These are phyloP conservation scores for Platycnemis pennipes DNA, from an alignment of 2,888 invertebrate species.

Conservation along the genomic window DNA sequence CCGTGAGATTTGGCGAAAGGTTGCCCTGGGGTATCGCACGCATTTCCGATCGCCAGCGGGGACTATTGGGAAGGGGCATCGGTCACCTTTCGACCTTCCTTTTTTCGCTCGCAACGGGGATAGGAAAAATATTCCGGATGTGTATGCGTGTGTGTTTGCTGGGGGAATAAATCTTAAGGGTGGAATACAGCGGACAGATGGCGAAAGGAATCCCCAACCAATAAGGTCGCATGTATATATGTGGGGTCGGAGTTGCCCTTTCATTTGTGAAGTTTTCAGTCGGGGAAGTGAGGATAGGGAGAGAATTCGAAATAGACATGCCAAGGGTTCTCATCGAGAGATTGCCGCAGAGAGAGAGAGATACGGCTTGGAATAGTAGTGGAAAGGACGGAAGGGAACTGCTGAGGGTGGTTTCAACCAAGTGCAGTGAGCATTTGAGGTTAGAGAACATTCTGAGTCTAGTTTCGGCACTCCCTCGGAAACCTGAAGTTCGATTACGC, in stretches of 20 bases:
- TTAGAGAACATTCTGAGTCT: no score
- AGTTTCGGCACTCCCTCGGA: no score
- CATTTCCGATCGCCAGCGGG: background rate
- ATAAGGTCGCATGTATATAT: background rate
- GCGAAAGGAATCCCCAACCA: background rate
- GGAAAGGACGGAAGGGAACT: no score
- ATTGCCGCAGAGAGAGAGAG: background rate
- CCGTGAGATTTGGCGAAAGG: background rate
- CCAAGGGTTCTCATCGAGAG: background rate
- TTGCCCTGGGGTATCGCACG: background rate
- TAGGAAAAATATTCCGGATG: background rate
- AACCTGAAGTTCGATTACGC: no score
- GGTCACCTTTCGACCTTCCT: background rate
- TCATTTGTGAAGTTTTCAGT: background rate
- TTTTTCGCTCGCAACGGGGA: background rate
- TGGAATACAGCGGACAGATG: background rate
- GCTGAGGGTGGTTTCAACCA: no score
- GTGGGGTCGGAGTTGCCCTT: background rate
- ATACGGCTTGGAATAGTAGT: background rate
- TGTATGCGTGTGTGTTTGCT: background rate
- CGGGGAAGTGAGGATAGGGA: background rate
- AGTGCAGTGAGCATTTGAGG: no score
- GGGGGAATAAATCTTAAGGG: constrained; percentile 16
- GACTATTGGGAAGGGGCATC: background rate
- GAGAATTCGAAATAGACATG: background rate